A percentile compares a stretch with the other conserved stretches of the same genome.
phyloP scores from a whole-genome alignment of 92 coral and sea anemone species.

The Heliopora coerulea region DNA sequence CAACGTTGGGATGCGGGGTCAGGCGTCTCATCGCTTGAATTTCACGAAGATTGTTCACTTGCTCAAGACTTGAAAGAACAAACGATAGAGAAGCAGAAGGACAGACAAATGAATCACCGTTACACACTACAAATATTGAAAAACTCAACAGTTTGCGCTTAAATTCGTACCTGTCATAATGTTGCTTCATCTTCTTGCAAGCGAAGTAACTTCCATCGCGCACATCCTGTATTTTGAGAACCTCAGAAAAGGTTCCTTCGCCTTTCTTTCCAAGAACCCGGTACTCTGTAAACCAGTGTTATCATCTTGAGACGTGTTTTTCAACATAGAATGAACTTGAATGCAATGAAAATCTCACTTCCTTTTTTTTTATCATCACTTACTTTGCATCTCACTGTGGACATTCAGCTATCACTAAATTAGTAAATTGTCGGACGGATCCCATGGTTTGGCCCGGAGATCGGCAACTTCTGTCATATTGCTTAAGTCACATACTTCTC shows the following conservation, averaged over 20 bases:
- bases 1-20: constrained; percentile 91
- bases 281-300: constrained; percentile 59
- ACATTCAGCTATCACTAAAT: too few species aligned
- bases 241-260: constrained; percentile 98
- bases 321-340: not conserved
- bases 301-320: not conserved
- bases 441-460: not conserved
- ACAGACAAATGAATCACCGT: not conserved
- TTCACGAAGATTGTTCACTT: constrained; percentile 91
- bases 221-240: constrained; percentile 88
- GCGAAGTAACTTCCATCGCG: constrained; percentile 94
- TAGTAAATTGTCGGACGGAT: not conserved
- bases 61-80: constrained; percentile 69
- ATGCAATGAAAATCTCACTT: not conserved
- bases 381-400: constrained; percentile 3
- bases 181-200: constrained; percentile 96
- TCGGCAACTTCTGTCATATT: too few species aligned
- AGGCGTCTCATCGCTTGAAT: constrained; percentile 94
- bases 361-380: not conserved
- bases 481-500: not conserved
- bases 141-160: not conserved
- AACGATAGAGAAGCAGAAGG: not conserved
- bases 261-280: constrained; percentile 97
- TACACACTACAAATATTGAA: not conserved
- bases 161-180: constrained; percentile 75